Evolutionary conservation across 2,113 vertebrate species (phyloP).

Genomic region (Accipiter virgatus): DNA sequence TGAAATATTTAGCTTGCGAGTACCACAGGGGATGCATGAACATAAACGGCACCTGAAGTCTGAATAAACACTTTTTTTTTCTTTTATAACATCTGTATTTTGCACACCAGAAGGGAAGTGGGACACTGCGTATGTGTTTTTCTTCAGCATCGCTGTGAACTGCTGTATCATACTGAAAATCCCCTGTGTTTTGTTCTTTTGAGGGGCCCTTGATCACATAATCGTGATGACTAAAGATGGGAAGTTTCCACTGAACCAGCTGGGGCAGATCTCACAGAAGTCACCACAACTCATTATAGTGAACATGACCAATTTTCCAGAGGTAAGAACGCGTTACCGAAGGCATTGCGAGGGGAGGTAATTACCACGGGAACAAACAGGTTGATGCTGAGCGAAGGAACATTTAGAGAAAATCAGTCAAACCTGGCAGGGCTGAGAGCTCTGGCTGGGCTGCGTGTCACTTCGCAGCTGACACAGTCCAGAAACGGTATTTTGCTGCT

Average conservation of each 20-base stretch:
- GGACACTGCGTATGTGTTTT: rapidly evolving
- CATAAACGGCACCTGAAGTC: conserved; percentile 13
- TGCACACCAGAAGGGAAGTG: not conserved
- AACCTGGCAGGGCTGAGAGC: not conserved
- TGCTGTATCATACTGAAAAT: not conserved
- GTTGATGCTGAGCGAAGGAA: not conserved
- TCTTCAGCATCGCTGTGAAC: not conserved
- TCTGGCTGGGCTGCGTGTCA: not conserved
- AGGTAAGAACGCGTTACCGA: conserved; percentile 75
- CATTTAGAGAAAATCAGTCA: not conserved
- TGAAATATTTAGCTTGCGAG: not conserved
- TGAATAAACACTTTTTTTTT: not conserved
- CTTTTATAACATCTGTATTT: not conserved
- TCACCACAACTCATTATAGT: conserved; percentile 89
- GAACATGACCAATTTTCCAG: conserved; percentile 92
- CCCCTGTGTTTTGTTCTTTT: conserved; percentile 13
- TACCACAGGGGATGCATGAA: not conserved
- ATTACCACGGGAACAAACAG: not conserved
- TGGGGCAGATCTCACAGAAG: conserved; percentile 93
- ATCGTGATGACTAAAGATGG: conserved; percentile 86
- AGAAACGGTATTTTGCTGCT: not conserved
- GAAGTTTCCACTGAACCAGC: conserved; percentile 93
- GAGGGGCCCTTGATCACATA: conserved; percentile 92
- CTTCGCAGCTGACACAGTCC: not conserved
- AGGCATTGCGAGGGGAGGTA: not conserved